phyloP scores from a whole-genome alignment of 2,888 invertebrate species.

The Melanotus villosus region DNA sequence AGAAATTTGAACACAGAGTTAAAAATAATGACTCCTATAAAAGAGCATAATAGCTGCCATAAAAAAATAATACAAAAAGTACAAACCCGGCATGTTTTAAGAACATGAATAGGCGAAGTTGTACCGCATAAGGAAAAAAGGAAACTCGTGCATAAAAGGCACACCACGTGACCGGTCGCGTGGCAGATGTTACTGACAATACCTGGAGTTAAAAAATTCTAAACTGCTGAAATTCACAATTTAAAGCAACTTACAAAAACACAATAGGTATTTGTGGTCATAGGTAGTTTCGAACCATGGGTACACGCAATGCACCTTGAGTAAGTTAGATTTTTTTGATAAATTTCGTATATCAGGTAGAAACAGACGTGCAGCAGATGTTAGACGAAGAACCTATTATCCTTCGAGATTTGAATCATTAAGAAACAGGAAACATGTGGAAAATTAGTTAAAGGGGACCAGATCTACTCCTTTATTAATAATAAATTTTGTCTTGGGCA shows the following conservation, averaged over 20 bases:
- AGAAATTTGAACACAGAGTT: background rate
- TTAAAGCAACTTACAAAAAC: conserved; percentile 13
- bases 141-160: conserved; percentile 32
- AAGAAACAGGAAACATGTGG: conserved; percentile 50
- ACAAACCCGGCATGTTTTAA: background rate
- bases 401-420: conserved; percentile 42
- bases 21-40: background rate
- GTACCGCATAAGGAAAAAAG: background rate
- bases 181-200: conserved; percentile 48
- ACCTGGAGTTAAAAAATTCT: conserved; percentile 23
- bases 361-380: conserved; percentile 37
- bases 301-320: conserved; percentile 21
- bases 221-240: conserved; percentile 24
- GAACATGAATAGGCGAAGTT: conserved; percentile 1
- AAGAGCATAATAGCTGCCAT: too few species aligned
- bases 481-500: conserved; percentile 3
- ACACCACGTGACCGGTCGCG: conserved; percentile 40
- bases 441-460: conserved; percentile 33
- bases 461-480: background rate
- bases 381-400: conserved; percentile 36
- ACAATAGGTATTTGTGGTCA: conserved; percentile 31
- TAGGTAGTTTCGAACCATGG: background rate
- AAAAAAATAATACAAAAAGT: too few species aligned
- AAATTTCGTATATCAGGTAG: conserved; percentile 40
- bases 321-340: conserved; percentile 30